Percentiles rank a stretch among this genome's conserved stretches.
These are phyloP conservation scores for Isichthys henryi DNA, from an alignment of 2,113 vertebrate genomes.

Conservation along the genomic window DNA sequence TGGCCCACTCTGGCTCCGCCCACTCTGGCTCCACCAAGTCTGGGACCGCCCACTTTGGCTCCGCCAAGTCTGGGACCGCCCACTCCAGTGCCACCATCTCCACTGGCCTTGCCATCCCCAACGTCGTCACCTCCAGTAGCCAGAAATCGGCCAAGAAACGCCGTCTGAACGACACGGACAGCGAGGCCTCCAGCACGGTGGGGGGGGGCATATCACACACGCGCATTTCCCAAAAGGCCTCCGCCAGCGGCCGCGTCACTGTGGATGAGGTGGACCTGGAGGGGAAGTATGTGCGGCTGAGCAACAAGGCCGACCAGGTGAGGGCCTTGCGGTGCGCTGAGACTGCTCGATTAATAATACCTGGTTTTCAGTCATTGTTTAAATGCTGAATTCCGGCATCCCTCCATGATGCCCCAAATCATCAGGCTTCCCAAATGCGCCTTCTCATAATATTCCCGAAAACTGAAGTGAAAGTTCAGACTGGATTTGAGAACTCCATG, in stretches of 20 bases:
- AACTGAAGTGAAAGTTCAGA: background rate
- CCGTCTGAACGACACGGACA: constrained; percentile 69
- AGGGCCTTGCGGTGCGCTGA: constrained; percentile 1
- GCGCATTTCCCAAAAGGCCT: constrained; percentile 79
- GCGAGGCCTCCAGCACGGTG: constrained; percentile 53
- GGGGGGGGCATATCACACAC: constrained; percentile 62
- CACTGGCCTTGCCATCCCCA: background rate
- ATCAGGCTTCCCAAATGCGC: background rate
- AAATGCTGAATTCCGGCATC: background rate
- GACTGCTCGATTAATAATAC: background rate
- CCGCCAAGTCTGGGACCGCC: background rate
- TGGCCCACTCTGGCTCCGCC: background rate
- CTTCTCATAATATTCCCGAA: background rate
- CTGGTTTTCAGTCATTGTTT: background rate
- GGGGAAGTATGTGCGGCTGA: constrained; percentile 82
- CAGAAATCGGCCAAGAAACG: constrained; percentile 71
- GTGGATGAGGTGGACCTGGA: constrained; percentile 90
- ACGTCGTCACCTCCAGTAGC: constrained; percentile 23
- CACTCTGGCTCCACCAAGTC: background rate
- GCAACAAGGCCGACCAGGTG: constrained; percentile 89
- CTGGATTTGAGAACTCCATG: background rate
- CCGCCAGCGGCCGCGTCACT: constrained; percentile 80
- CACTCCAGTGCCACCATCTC: background rate
- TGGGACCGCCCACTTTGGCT: background rate
- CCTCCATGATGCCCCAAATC: background rate